phyloP scores from a whole-genome alignment of 2,113 vertebrate genomes.

The Ammodytes dubius region DNA sequence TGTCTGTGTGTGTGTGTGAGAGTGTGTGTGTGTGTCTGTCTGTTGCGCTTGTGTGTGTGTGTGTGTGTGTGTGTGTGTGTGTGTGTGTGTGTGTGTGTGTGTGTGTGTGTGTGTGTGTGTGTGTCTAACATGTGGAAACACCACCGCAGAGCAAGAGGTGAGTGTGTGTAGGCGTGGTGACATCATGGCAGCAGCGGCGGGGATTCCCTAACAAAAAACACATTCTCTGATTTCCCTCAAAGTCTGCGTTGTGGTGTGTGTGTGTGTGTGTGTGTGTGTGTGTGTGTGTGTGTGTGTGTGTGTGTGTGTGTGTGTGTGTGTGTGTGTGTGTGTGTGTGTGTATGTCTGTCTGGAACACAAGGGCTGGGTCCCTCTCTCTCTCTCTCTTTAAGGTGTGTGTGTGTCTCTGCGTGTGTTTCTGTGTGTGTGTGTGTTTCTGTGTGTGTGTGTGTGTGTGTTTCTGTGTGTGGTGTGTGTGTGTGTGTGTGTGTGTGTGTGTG shows the following conservation, averaged over 20 bases:
- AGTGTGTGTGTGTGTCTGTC: slow-evolving; percentile 31
- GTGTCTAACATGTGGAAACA: slow-evolving; percentile 75
- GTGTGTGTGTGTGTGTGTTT: too few relatives aligned
- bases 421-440: too few relatives aligned
- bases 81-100: slow-evolving; percentile 45
- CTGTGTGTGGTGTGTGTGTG: too few relatives aligned
- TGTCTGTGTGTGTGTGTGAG: too few relatives aligned
- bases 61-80: slow-evolving; percentile 18
- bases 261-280: too few relatives aligned
- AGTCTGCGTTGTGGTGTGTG: too few relatives aligned
- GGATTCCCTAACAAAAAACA: slow-evolving; percentile 80
- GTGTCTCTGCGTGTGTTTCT: too few relatives aligned
- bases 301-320: too few relatives aligned
- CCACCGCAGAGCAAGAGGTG: slow-evolving; percentile 55
- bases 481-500: too few relatives aligned
- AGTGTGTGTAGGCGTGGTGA: slow-evolving; percentile 66
- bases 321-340: too few relatives aligned
- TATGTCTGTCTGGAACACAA: slow-evolving; percentile 48
- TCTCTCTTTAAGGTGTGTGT: slow-evolving; percentile 30
- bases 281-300: too few relatives aligned
- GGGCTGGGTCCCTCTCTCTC: slow-evolving; percentile 39
- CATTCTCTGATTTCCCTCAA: slow-evolving; percentile 47
- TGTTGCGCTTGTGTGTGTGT: slow-evolving; percentile 25
- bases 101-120: slow-evolving; percentile 28
- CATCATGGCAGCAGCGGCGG: slow-evolving; percentile 74